Percentiles rank a stretch among this genome's conserved stretches.
Evolutionary conservation across 1,140 invertebrate species (phyloP).

Genomic region (Parasteatoda tepidariorum): DNA sequence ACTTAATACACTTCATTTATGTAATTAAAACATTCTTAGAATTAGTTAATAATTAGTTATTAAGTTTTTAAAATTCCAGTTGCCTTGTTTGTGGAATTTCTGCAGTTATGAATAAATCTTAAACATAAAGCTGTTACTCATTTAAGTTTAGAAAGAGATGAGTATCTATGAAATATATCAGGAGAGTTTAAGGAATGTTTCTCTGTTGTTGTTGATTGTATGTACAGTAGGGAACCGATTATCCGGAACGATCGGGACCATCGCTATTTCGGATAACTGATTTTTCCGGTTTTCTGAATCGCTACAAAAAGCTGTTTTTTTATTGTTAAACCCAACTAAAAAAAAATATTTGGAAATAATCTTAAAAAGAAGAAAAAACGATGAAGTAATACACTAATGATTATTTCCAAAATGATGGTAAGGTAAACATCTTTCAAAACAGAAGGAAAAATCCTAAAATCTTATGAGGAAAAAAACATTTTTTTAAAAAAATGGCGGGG

Average conservation of each 20-base stretch:
- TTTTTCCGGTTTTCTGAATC: neutral
- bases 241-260: too few species aligned
- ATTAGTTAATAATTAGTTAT: neutral
- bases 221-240: too few species aligned
- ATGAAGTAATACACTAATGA: too few species aligned
- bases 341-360: slow-evolving; percentile 27
- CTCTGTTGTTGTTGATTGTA: neutral
- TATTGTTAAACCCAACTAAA: neutral
- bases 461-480: too few species aligned
- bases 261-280: too few species aligned
- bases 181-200: neutral
- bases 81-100: neutral
- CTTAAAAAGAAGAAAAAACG: slow-evolving; percentile 27
- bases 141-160: neutral
- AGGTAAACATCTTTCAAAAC: too few species aligned
- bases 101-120: slow-evolving; percentile 3
- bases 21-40: neutral
- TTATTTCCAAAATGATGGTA: too few species aligned
- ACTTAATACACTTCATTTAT: neutral
- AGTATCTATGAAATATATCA: neutral
- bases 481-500: too few species aligned
- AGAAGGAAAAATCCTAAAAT: too few species aligned
- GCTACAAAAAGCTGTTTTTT: neutral
- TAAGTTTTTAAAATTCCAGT: neutral
- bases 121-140: slow-evolving; percentile 6